These are phyloP conservation scores for Leptinotarsa peninsularis DNA, from an alignment of 2,888 invertebrate genomes.

Conservation along the genomic window DNA sequence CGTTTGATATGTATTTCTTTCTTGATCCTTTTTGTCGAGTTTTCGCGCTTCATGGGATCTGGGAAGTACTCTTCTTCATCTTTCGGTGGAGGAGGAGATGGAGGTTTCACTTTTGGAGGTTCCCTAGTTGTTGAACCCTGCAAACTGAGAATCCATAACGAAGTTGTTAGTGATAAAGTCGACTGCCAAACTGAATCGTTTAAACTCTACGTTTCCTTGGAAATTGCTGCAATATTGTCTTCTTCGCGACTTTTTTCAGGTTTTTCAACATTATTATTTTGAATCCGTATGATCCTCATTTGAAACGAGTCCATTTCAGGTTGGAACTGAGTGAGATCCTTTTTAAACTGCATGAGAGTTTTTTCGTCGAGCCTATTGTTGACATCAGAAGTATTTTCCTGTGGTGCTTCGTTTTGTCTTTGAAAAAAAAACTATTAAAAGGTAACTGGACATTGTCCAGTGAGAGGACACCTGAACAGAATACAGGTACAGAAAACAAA, in stretches of 20 bases:
- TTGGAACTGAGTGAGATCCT: slow-evolving; percentile 40
- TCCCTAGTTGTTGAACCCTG: slow-evolving; percentile 72
- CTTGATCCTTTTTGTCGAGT: slow-evolving; percentile 86
- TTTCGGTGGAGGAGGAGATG: slow-evolving; percentile 83
- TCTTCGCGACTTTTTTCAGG: slow-evolving; percentile 20
- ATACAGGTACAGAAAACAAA: too few relatives aligned
- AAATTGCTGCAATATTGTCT: background rate
- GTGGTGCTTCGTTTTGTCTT: too few relatives aligned
- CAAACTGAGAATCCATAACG: slow-evolving; percentile 70
- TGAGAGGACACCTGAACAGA: too few relatives aligned
- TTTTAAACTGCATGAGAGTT: slow-evolving; percentile 40
- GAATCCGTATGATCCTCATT: background rate
- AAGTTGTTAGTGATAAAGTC: slow-evolving; percentile 62
- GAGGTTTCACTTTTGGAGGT: slow-evolving; percentile 70
- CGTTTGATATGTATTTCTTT: slow-evolving; percentile 87
- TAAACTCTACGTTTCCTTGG: slow-evolving; percentile 62
- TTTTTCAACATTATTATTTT: slow-evolving; percentile 29
- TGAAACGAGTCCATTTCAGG: slow-evolving; percentile 38
- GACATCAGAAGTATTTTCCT: slow-evolving; percentile 49
- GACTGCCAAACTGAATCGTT: slow-evolving; percentile 61
- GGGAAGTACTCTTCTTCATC: slow-evolving; percentile 55
- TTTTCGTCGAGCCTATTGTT: slow-evolving; percentile 55
- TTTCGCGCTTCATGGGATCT: slow-evolving; percentile 74
- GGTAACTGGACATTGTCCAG: too few relatives aligned
- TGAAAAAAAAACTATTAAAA: too few relatives aligned